Percentiles rank a stretch among this genome's conserved stretches.
These are phyloP conservation scores for Drosophila melanica DNA, from an alignment of 1,140 invertebrate genomes.

Conservation along the genomic window DNA sequence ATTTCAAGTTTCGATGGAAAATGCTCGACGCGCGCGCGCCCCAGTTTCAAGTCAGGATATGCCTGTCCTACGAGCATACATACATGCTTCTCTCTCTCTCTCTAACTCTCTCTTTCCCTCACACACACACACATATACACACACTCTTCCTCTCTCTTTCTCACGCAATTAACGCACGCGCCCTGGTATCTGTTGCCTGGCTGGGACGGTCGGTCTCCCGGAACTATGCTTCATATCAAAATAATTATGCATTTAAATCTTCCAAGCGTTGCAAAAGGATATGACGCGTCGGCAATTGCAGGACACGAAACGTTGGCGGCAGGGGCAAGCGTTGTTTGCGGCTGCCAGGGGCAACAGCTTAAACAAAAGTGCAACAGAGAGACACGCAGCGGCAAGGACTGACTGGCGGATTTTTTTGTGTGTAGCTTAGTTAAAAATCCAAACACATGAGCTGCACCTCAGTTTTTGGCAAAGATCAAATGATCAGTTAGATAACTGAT, in stretches of 20 bases:
- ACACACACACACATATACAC: neutral
- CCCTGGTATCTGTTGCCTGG: constrained; percentile 27
- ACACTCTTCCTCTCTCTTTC: constrained; percentile 27
- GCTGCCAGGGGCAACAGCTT: constrained; percentile 36
- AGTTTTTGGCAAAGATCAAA: constrained; percentile 21
- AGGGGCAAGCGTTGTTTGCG: constrained; percentile 17
- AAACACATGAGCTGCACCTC: constrained; percentile 6
- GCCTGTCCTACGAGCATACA: constrained; percentile 22
- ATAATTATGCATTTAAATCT: constrained; percentile 81
- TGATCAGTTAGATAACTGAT: constrained; percentile 10
- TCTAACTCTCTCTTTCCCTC: no score
- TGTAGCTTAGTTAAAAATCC: neutral
- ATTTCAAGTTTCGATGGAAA: constrained; percentile 76
- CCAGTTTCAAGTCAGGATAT: constrained; percentile 51
- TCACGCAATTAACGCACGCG: constrained; percentile 69
- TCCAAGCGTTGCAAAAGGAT: constrained; percentile 75
- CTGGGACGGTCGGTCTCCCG: constrained; percentile 43
- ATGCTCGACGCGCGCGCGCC: constrained; percentile 30
- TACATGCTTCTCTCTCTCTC: neutral
- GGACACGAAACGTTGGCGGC: constrained; percentile 2
- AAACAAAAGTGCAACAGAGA: neutral
- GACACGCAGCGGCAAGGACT: no score
- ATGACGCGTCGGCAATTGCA: neutral
- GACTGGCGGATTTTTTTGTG: no score
- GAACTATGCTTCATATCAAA: constrained; percentile 82